These are phyloP conservation scores for Porites cylindrica DNA, from an alignment of 92 coral and sea anemone species.

Conservation along the genomic window DNA sequence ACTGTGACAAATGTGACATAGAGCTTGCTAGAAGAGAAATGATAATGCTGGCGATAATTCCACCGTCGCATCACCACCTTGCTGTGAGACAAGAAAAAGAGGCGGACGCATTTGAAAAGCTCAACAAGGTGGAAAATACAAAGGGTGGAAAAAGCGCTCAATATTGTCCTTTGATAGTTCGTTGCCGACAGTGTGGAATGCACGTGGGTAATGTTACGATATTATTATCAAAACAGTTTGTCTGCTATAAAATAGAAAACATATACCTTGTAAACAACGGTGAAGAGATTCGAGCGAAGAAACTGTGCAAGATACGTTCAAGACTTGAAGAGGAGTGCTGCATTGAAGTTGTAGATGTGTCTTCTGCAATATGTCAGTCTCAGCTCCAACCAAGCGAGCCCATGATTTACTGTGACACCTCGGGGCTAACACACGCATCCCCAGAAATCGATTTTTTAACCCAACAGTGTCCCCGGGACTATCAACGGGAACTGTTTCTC, in stretches of 20 bases:
- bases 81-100: slow-evolving; percentile 67
- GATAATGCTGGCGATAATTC: slow-evolving; percentile 67
- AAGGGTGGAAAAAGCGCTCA: slow-evolving; percentile 56
- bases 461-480: slow-evolving; percentile 81
- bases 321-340: slow-evolving; percentile 51
- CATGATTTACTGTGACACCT: slow-evolving; percentile 79
- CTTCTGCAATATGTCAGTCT: background rate
- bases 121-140: slow-evolving; percentile 46
- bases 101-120: slow-evolving; percentile 33
- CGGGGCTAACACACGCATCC: slow-evolving; percentile 55
- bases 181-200: slow-evolving; percentile 62
- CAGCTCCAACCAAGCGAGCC: slow-evolving; percentile 5
- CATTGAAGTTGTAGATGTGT: slow-evolving; percentile 64
- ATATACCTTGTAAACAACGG: slow-evolving; percentile 34
- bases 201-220: slow-evolving; percentile 62
- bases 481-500: slow-evolving; percentile 81
- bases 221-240: slow-evolving; percentile 51
- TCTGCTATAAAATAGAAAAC: slow-evolving; percentile 79
- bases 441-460: slow-evolving; percentile 66
- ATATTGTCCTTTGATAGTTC: slow-evolving; percentile 64
- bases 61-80: slow-evolving; percentile 77
- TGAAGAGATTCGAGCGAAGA: slow-evolving; percentile 53
- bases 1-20: slow-evolving; percentile 63
- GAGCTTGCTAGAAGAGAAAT: slow-evolving; percentile 59
- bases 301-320: slow-evolving; percentile 48